Evolutionary conservation across 2,888 invertebrate species (phyloP), one percentile per base, ranked within the genome.

Genomic region (Acrocyrtus sp.): DNA sequence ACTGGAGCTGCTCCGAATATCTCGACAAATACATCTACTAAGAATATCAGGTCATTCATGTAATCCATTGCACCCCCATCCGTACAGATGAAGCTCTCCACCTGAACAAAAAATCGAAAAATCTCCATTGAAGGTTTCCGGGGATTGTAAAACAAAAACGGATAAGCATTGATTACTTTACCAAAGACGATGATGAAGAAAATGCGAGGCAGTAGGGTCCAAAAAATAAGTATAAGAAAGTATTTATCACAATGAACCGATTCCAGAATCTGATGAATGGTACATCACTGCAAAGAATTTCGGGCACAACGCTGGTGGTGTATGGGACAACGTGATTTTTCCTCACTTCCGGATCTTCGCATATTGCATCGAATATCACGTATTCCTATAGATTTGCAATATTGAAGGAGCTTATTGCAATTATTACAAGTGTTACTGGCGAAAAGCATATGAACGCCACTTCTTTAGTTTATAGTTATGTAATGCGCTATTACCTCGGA

Each of bases 301-400:
- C 65, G n/a, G 72, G 69, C n/a, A 68, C 68, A 1, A 72, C 60
- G 41, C 60, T 72, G 0, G 72, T 68, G 34, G 47, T 45, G 69
- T 78, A 80, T 0, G 74, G 74, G 0, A 54, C 61, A 0, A 70
- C 53, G 21, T 74, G 75, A 56, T 76, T 58, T 62, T 79, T 72
- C 22, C 29, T 50, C 12, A 54, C 61, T 12, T 39, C 39, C 24
- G 22, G 26, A 50, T 77, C 70, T 22, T 63, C 34, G 41, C 78
- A 78, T 3, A 58, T 56, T 61, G 69, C 74, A 3, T 76, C 76
- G 45, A 78, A 72, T 17, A 78, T 78, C 0, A 78, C 72, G 15
- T 58, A 54, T 21, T 74, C 57, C 62, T 62, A 22, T 15, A 12
- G 17, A 24, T 10, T n/a, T n/a, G n/a, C n/a, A 57, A 43, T 41